Conservation (phyloP, 1,140 invertebrate genomes). For the Drosophila obscura region DNA sequence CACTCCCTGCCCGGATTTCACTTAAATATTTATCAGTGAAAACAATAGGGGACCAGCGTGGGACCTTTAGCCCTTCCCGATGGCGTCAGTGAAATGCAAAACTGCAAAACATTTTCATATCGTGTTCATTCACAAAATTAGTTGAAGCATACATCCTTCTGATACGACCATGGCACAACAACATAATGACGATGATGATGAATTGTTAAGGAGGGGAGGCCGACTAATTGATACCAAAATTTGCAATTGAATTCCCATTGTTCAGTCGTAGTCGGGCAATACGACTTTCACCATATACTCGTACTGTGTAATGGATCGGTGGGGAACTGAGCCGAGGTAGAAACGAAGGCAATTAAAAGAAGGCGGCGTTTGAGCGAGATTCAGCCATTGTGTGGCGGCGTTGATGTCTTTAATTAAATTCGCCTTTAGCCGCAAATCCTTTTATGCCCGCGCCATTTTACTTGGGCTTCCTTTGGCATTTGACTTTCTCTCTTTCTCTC, state of each 20-base stretch:
- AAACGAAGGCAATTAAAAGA: constrained; percentile 48
- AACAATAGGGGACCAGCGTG: neutral
- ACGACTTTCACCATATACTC: neutral
- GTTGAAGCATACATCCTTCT: constrained; percentile 72
- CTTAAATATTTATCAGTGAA: constrained; percentile 69
- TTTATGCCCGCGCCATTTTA: constrained; percentile 70
- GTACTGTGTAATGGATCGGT: neutral
- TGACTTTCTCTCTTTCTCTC: constrained; percentile 30
- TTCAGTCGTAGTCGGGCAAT: constrained; percentile 6
- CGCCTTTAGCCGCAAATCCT: constrained; percentile 73
- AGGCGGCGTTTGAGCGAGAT: constrained; percentile 34
- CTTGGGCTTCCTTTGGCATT: constrained; percentile 55
- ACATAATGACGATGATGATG: constrained; percentile 9
- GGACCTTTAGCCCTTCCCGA: constrained; percentile 1
- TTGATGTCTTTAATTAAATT: constrained; percentile 81
- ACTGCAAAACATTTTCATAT: constrained; percentile 57
- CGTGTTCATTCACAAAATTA: constrained; percentile 68
- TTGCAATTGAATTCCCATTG: constrained; percentile 55
- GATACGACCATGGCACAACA: constrained; percentile 45
- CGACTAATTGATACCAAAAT: constrained; percentile 65
- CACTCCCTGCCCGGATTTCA: constrained; percentile 27
- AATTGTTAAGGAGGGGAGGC: constrained; percentile 13
- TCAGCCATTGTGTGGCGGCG: constrained; percentile 32
- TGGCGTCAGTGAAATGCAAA: constrained; percentile 45
- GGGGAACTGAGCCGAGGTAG: neutral